Percentiles rank a stretch among this genome's conserved stretches.
Conservation (phyloP, 2,797 vertebrate genomes). For the Synaphobranchus kaupii region DNA sequence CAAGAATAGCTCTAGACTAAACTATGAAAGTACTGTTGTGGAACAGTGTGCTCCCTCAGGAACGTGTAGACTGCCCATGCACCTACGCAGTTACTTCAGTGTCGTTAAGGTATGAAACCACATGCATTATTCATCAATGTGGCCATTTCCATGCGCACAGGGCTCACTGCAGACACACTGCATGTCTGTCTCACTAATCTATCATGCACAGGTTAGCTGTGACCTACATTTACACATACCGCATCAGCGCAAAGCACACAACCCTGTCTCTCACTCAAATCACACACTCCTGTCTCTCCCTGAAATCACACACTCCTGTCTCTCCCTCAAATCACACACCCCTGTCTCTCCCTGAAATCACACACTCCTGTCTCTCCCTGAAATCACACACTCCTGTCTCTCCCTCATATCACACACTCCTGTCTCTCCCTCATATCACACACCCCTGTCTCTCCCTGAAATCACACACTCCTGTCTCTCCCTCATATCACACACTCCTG, state of each 20-base stretch:
- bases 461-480: no score
- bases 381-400: no score
- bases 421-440: no score
- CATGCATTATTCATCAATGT: slow-evolving; percentile 41
- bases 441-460: no score
- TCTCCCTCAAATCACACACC: no score
- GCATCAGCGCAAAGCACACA: background rate
- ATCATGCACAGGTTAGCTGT: background rate
- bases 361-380: no score
- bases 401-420: no score
- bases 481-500: no score
- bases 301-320: no score
- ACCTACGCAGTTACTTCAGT: background rate
- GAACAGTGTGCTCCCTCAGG: slow-evolving; percentile 30
- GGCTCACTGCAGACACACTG: background rate
- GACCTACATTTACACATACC: background rate
- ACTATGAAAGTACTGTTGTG: background rate
- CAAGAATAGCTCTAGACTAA: background rate
- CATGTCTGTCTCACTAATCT: background rate
- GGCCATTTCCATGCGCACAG: slow-evolving; percentile 33
- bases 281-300: no score
- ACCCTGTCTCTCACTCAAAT: background rate
- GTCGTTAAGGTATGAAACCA: background rate
- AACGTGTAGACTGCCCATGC: slow-evolving; percentile 4
- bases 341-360: no score